Conservation (phyloP, 1,140 invertebrate genomes). For the Drosophila prosaltans region DNA sequence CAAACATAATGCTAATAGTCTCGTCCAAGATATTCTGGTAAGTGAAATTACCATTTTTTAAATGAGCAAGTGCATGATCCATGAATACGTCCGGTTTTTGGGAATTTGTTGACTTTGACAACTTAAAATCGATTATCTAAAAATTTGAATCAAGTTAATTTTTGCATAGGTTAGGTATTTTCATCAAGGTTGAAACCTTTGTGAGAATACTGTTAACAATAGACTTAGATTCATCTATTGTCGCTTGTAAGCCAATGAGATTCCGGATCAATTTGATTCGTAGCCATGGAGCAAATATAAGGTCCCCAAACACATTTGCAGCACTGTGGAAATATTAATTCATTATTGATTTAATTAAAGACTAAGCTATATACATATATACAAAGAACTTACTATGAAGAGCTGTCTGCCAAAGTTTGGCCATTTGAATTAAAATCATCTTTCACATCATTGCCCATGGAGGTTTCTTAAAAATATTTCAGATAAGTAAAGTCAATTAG, state of each 20-base stretch:
- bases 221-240: background rate
- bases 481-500: too few species aligned
- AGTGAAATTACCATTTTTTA: conserved; percentile 34
- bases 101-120: background rate
- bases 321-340: background rate
- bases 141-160: background rate
- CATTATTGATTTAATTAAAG: too few species aligned
- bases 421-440: conserved; percentile 19
- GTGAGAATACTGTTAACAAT: background rate
- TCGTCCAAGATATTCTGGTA: conserved; percentile 55
- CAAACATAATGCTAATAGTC: conserved; percentile 52
- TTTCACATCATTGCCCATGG: conserved; percentile 45
- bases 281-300: background rate
- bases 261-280: background rate
- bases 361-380: background rate
- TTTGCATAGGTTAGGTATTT: background rate
- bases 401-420: background rate
- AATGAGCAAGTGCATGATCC: conserved; percentile 13
- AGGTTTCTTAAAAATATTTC: conserved; percentile 42
- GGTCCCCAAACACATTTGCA: background rate
- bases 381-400: conserved; percentile 37
- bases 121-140: background rate
- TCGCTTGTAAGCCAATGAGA: background rate
- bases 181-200: background rate
- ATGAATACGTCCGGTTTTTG: background rate